phyloP scores from a whole-genome alignment of 2,888 invertebrate species.

The Strigamia crassipes region DNA sequence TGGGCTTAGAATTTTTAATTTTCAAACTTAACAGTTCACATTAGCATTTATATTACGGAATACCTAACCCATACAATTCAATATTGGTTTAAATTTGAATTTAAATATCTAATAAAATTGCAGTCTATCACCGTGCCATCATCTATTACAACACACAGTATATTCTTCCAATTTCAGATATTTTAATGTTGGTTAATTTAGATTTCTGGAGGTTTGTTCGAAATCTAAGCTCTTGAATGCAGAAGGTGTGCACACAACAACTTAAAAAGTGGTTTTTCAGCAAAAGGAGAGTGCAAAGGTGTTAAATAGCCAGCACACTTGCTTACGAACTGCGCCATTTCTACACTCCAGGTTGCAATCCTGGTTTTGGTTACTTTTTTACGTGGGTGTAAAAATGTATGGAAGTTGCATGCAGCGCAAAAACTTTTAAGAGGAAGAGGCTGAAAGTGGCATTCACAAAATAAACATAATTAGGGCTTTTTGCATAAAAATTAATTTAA shows the following conservation, averaged over 20 bases:
- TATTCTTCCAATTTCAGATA: background rate
- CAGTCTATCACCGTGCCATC: too few relatives aligned
- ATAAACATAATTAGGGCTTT: too few relatives aligned
- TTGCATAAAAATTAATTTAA: too few relatives aligned
- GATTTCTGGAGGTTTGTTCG: background rate
- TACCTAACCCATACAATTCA: too few relatives aligned
- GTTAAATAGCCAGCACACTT: slow-evolving; percentile 10
- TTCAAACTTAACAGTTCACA: too few relatives aligned
- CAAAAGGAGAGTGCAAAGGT: background rate
- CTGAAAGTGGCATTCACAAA: background rate
- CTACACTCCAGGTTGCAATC: background rate
- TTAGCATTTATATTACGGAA: too few relatives aligned
- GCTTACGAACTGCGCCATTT: slow-evolving; percentile 3
- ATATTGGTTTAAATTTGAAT: too few relatives aligned
- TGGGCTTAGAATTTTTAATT: too few relatives aligned
- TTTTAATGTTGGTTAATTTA: background rate
- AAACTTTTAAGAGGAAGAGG: background rate
- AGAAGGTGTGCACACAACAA: background rate
- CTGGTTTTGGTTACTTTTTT: background rate
- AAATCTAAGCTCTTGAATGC: background rate
- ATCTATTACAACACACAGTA: background rate
- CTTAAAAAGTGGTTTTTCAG: background rate
- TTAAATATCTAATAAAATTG: too few relatives aligned
- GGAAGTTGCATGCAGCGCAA: background rate
- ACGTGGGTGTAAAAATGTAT: background rate